Conservation (phyloP, 2,113 vertebrate genomes). For the Rhinopithecus roxellana region DNA sequence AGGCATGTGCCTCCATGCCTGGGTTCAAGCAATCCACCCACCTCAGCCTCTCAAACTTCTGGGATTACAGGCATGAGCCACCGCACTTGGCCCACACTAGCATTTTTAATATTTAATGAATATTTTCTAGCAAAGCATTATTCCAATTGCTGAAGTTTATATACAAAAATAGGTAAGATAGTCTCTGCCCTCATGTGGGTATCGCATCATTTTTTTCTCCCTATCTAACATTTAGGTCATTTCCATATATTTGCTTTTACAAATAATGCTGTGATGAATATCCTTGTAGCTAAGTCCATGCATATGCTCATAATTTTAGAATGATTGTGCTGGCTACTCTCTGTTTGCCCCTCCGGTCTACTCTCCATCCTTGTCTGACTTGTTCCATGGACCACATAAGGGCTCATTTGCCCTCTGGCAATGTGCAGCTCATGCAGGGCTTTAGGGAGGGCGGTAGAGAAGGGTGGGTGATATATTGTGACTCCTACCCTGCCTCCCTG, state of each 20-base stretch:
- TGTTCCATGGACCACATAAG: not conserved
- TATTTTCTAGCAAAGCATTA: constrained; percentile 18
- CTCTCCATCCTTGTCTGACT: not conserved
- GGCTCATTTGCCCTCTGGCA: not conserved
- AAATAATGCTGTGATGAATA: constrained; percentile 39
- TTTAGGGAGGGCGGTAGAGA: not conserved
- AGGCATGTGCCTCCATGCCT: too few relatives aligned
- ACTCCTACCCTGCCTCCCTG: not conserved
- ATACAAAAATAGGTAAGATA: constrained; percentile 7
- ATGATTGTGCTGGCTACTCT: not conserved
- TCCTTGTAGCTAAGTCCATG: not conserved
- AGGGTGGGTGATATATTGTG: not conserved
- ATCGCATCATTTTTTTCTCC: not conserved
- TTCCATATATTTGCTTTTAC: constrained; percentile 47
- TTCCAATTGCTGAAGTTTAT: constrained; percentile 10
- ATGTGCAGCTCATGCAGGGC: not conserved
- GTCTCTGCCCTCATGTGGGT: not conserved
- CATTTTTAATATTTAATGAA: constrained; percentile 47
- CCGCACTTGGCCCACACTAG: not conserved
- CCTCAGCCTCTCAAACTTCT: too few relatives aligned
- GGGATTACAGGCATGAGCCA: too few relatives aligned
- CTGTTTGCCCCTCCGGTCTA: not conserved
- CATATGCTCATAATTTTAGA: constrained; percentile 3
- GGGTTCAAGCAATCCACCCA: too few relatives aligned
- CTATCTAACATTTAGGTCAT: constrained; percentile 28